These are phyloP conservation scores for Vespertilio murinus DNA, from an alignment of 2,797 vertebrate species.

Conservation along the genomic window DNA sequence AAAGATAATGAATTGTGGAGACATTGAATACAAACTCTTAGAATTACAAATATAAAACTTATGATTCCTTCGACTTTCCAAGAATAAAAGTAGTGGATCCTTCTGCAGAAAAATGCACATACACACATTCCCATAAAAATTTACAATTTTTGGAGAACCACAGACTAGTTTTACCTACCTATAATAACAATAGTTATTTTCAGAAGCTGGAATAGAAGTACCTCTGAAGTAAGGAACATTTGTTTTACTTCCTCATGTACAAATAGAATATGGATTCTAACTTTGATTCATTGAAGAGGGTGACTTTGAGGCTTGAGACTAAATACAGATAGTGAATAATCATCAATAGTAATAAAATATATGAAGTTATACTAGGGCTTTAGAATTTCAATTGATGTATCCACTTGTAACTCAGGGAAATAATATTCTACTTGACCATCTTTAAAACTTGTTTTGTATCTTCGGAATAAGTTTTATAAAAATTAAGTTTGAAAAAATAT, in stretches of 20 bases:
- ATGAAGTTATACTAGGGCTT: neutral
- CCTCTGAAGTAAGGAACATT: neutral
- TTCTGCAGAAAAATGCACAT: neutral
- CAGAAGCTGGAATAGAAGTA: neutral
- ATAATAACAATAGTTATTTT: neutral
- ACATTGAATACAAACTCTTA: neutral
- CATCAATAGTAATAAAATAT: neutral
- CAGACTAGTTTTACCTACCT: neutral
- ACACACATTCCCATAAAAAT: neutral
- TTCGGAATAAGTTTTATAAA: neutral
- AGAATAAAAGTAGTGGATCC: neutral
- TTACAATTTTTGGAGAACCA: neutral
- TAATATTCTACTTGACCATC: neutral
- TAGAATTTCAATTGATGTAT: neutral
- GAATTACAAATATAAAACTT: neutral
- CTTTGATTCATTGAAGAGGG: neutral
- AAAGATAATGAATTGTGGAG: neutral
- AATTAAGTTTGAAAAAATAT: neutral
- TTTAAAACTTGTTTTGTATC: neutral
- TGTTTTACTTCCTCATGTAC: neutral
- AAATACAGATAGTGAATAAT: neutral
- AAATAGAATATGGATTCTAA: neutral
- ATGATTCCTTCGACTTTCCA: neutral
- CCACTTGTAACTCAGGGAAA: neutral
- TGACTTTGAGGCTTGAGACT: neutral